Base-by-base conservation (phyloP, 2,888 invertebrate genomes). In the Phaonia tiefii region DNA sequence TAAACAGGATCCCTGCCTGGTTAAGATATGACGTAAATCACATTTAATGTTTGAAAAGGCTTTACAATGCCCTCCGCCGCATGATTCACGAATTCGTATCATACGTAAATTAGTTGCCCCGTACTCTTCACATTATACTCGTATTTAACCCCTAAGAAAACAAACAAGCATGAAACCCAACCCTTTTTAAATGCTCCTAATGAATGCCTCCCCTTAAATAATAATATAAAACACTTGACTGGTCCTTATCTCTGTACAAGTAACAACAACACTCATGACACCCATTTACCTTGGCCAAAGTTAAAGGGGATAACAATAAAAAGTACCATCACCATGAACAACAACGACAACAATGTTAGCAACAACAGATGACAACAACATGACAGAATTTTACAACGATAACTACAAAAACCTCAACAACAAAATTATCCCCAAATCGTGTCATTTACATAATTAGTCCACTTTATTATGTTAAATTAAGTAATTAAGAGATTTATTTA, bases 371-470 rank as follows among this genome's bases (percentile, higher is more conserved):
- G 31, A 39, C 37, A 69, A 51, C 10, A 20, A 1, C 44, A 26
- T 39, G 37, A 11, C 1, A 63, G 20, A 8, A 31, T 15, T 17
- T 39, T 39, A 58, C 37, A 4, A 1, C 7, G 7, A 15, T 5
- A 31, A 42, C 22, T 22, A 31, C 44, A n/a, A 11, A 7, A 17
- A 44, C 58, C 58, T 39, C 58, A 60, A 60, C 31, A 31, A 26
- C 46, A 25, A 11, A 20, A 20, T 31, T 11, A 60, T 51, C 67
- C 15, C n/a, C 70, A 15, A 60, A 54, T 60, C 11, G 44, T 56
- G 72, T 65, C 78, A 72, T 81, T 75, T 67, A 44, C 77, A 71
- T 81, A 75, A 81, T 78, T 78, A 77, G 39, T 67, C 71, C 60
- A 46, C 60, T 81, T 31, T 81, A 70, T 20, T 75, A 72, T 74